A percentile compares a stretch with the other conserved stretches of the same genome.
These are phyloP conservation scores for Eidolon dupreanum DNA, from an alignment of 2,797 vertebrate species.

Conservation along the genomic window DNA sequence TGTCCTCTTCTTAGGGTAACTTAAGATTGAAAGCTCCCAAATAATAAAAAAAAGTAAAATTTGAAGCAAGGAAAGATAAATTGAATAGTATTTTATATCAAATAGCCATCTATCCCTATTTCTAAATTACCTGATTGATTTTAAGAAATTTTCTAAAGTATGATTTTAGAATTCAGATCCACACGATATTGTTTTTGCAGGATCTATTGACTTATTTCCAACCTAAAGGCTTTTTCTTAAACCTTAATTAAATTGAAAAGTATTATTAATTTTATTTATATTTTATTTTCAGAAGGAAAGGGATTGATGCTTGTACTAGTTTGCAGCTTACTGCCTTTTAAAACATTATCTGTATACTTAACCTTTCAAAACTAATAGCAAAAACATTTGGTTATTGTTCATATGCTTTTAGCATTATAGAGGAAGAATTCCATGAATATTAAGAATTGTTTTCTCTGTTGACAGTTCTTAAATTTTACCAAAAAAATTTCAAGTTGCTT, in stretches of 20 bases:
- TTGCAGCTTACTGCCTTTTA: conserved; percentile 64
- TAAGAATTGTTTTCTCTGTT: conserved; percentile 37
- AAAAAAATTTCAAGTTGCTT: conserved; percentile 47
- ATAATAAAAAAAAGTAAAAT: background rate
- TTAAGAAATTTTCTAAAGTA: background rate
- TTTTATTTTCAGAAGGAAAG: conserved; percentile 58
- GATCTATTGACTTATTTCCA: conserved; percentile 29
- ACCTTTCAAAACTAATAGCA: conserved; percentile 45
- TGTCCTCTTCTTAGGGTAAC: background rate
- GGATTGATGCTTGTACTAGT: background rate
- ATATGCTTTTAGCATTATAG: conserved; percentile 38
- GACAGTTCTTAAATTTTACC: conserved; percentile 35
- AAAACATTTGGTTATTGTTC: background rate
- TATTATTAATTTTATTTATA: conserved; percentile 36
- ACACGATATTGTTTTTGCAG: background rate
- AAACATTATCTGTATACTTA: conserved; percentile 45
- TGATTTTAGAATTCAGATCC: conserved; percentile 42
- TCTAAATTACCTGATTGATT: conserved; percentile 31
- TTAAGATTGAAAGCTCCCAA: conserved; percentile 21
- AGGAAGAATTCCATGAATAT: conserved; percentile 52
- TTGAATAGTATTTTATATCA: conserved; percentile 48
- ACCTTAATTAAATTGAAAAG: conserved; percentile 42
- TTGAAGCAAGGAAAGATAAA: conserved; percentile 36
- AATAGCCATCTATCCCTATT: background rate
- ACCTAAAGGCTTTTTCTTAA: conserved; percentile 27